Evolutionary conservation across 2,113 vertebrate species (phyloP).

Genomic region (Emberiza fucata): DNA sequence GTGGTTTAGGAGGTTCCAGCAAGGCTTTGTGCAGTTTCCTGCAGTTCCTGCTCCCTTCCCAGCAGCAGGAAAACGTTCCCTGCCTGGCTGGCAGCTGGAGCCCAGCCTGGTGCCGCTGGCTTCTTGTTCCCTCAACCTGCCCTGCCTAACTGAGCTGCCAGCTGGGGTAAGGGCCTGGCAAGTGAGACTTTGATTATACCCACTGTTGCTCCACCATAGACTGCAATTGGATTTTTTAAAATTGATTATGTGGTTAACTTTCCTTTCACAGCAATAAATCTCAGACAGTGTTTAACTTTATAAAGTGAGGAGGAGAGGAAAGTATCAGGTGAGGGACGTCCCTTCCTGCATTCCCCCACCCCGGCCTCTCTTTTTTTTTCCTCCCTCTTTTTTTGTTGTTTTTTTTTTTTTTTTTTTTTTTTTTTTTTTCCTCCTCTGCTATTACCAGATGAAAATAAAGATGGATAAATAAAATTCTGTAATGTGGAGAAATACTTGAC

Average conservation of each 20-base stretch:
- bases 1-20: not conserved
- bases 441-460: too few relatives aligned
- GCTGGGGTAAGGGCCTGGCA: conserved; percentile 2
- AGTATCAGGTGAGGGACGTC: conserved; percentile 14
- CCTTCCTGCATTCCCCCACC: not conserved
- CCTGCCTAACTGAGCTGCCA: not conserved
- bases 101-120: conserved; percentile 1
- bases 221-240: conserved; percentile 61
- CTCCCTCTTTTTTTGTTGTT: rapidly evolving
- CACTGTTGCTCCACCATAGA: conserved; percentile 3
- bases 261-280: conserved; percentile 60
- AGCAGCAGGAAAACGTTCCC: not conserved
- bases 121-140: not conserved
- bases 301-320: conserved; percentile 53
- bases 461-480: too few relatives aligned
- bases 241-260: conserved; percentile 70
- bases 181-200: conserved; percentile 42
- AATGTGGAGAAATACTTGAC: too few relatives aligned
- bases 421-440: too few relatives aligned
- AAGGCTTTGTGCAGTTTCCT: not conserved
- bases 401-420: too few relatives aligned
- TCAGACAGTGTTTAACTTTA: conserved; percentile 37
- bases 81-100: not conserved
- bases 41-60: not conserved
- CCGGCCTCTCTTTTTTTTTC: not conserved